Conservation (phyloP, 2,797 vertebrate species). For the Lerista edwardsae region DNA sequence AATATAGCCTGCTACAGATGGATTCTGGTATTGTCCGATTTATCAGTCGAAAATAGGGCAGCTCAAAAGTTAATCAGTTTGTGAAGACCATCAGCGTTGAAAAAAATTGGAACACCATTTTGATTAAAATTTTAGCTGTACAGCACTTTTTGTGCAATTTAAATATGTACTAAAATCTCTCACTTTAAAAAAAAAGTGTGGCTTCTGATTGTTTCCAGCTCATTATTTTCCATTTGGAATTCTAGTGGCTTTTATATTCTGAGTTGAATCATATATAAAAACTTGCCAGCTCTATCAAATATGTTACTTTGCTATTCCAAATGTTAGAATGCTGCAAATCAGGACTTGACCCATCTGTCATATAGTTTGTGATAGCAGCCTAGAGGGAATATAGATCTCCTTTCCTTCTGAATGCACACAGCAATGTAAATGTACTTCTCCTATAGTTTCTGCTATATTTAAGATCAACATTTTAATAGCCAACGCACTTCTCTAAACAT, state of each 20-base stretch:
- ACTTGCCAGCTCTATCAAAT: slow-evolving; percentile 88
- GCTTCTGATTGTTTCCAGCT: slow-evolving; percentile 86
- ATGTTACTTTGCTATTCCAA: slow-evolving; percentile 87
- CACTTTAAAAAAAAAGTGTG: slow-evolving; percentile 82
- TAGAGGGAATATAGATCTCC: slow-evolving; percentile 78
- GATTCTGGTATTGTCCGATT: slow-evolving; percentile 41
- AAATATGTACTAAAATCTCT: slow-evolving; percentile 86
- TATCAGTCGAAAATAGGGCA: slow-evolving; percentile 56
- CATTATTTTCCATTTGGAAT: slow-evolving; percentile 86
- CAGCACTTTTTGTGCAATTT: slow-evolving; percentile 80
- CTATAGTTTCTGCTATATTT: slow-evolving; percentile 64
- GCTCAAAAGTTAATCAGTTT: slow-evolving; percentile 72
- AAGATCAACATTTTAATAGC: slow-evolving; percentile 70
- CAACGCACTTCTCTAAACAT: slow-evolving; percentile 68
- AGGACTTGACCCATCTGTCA: slow-evolving; percentile 88
- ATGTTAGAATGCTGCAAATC: slow-evolving; percentile 84
- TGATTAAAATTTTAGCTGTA: slow-evolving; percentile 77
- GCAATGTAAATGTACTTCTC: slow-evolving; percentile 65
- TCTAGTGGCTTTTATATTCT: slow-evolving; percentile 86
- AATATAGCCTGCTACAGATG: slow-evolving; percentile 20
- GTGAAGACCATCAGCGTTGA: slow-evolving; percentile 73
- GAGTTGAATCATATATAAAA: slow-evolving; percentile 87
- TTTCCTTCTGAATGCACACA: slow-evolving; percentile 65
- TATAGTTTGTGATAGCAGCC: slow-evolving; percentile 83
- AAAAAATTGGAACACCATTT: slow-evolving; percentile 71